phyloP scores from a whole-genome alignment of 2,888 invertebrate genomes.

The Autographa pulchrina region DNA sequence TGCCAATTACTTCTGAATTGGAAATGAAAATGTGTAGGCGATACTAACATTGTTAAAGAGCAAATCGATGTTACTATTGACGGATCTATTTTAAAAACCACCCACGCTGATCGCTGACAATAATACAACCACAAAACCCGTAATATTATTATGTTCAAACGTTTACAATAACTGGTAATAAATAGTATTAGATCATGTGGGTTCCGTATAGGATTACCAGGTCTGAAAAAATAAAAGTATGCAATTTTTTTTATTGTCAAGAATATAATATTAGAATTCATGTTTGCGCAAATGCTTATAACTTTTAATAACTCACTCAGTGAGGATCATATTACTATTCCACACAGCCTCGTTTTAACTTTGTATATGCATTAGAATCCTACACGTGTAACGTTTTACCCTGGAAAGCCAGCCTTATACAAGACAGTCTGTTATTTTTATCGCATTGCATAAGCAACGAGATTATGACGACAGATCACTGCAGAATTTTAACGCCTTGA shows the following conservation, averaged over 20 bases:
- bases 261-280: too few species aligned
- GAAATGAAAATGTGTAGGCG: background rate
- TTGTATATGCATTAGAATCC: background rate
- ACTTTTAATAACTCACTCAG: background rate
- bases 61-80: slow-evolving; percentile 4
- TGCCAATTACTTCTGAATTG: background rate
- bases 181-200: background rate
- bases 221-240: too few species aligned
- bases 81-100: background rate
- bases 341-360: background rate
- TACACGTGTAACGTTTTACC: slow-evolving; percentile 1
- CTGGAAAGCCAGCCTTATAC: background rate
- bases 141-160: background rate
- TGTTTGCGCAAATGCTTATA: background rate
- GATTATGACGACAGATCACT: background rate
- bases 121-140: background rate
- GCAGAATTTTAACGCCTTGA: background rate
- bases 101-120: background rate
- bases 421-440: background rate
- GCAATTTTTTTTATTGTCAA: too few species aligned
- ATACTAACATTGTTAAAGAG: background rate
- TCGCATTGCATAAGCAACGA: background rate
- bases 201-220: background rate
- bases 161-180: background rate
- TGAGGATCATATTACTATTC: background rate